Conservation (phyloP, 1,140 invertebrate genomes). For the Choristoneura fumiferana region DNA sequence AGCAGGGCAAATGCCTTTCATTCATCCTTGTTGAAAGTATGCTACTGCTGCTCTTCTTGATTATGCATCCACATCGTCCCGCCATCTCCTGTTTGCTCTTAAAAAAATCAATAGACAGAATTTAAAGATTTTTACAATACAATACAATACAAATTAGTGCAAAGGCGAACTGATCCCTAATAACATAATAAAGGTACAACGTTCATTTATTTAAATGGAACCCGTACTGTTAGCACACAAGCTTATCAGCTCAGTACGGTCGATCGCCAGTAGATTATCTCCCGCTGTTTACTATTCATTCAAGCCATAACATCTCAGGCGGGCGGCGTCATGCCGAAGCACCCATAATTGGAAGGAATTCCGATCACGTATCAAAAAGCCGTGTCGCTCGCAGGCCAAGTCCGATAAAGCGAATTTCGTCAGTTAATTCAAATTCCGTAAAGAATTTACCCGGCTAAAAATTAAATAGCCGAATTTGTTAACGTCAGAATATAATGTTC, state of each 20-base stretch:
- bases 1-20: not conserved
- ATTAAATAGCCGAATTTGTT: constrained; percentile 19
- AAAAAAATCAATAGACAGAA: too few species aligned
- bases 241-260: too few species aligned
- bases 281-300: not conserved
- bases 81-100: too few species aligned
- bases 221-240: too few species aligned
- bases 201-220: too few species aligned
- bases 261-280: not conserved
- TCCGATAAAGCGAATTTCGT: constrained; percentile 44
- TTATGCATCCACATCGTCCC: too few species aligned
- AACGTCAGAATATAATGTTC: not conserved
- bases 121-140: too few species aligned
- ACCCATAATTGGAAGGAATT: constrained; percentile 49
- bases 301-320: not conserved
- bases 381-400: constrained; percentile 45
- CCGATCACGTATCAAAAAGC: constrained; percentile 59
- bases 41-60: too few species aligned
- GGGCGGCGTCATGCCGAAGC: constrained; percentile 36
- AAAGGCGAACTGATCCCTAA: too few species aligned
- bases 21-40: too few species aligned
- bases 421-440: constrained; percentile 47
- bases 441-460: constrained; percentile 32
- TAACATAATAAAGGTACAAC: too few species aligned
- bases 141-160: too few species aligned